Evolutionary conservation across 1,140 invertebrate species (phyloP).

Genomic region (Metopolophium dirhodum): DNA sequence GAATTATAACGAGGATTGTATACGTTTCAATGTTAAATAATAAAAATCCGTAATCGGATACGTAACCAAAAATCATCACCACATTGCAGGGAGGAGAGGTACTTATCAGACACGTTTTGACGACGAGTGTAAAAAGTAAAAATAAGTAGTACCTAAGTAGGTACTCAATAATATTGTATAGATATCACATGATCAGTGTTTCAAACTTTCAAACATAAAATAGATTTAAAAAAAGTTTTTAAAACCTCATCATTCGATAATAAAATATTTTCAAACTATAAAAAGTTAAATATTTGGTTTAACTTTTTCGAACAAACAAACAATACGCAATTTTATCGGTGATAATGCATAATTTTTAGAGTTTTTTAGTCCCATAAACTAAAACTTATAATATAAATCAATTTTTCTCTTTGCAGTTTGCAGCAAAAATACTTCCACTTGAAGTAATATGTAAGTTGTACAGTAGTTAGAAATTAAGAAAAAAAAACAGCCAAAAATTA

Average conservation of each 20-base stretch:
- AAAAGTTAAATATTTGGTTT: background rate
- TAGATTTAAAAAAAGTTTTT: slow-evolving; percentile 3
- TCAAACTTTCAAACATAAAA: background rate
- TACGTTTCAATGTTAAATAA: background rate
- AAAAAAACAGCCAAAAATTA: background rate
- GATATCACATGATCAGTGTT: background rate
- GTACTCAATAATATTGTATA: background rate
- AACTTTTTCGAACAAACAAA: background rate
- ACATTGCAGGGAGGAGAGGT: background rate
- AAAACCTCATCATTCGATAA: background rate
- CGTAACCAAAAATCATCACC: background rate
- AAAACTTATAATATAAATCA: background rate
- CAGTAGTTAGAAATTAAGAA: no score
- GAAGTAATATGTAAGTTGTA: background rate
- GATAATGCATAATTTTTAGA: background rate
- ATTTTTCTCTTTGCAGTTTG: background rate
- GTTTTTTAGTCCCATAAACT: background rate
- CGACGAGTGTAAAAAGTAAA: background rate
- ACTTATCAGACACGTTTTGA: slow-evolving; percentile 4
- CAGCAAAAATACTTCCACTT: background rate
- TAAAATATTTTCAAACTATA: background rate
- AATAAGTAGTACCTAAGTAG: background rate
- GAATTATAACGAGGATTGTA: background rate
- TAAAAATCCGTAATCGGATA: background rate
- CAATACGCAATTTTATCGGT: background rate